phyloP scores from a whole-genome alignment of 2,113 vertebrate genomes.

The Columbina picui region DNA sequence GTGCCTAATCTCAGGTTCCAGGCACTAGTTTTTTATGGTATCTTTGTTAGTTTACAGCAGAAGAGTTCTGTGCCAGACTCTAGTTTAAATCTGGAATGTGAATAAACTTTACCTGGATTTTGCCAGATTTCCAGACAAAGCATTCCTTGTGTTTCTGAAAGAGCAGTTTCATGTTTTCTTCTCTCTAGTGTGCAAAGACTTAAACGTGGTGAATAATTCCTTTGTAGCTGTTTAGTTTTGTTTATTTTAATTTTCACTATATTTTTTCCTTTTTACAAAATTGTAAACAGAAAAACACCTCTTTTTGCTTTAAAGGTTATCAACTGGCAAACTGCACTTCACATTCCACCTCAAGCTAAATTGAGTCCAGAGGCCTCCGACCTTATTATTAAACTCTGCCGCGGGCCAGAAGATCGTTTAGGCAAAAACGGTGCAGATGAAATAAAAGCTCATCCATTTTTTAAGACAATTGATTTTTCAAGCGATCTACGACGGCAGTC shows the following conservation, averaged over 20 bases:
- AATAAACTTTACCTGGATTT: neutral
- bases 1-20: neutral
- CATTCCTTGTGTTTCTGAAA: neutral
- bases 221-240: neutral
- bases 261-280: neutral
- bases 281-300: neutral
- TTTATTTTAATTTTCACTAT: neutral
- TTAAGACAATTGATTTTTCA: constrained; percentile 92
- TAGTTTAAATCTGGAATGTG: neutral
- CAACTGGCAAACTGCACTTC: constrained; percentile 94
- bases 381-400: constrained; percentile 93
- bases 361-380: constrained; percentile 93
- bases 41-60: neutral
- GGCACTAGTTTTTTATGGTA: neutral
- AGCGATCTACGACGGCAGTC: constrained; percentile 90
- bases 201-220: fast-evolving
- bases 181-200: neutral
- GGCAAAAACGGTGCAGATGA: constrained; percentile 94
- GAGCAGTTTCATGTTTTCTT: neutral
- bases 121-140: neutral
- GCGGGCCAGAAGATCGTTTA: constrained; percentile 92
- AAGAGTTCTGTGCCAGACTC: neutral
- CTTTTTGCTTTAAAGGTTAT: constrained; percentile 86
- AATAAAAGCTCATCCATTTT: constrained; percentile 96
- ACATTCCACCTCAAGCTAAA: constrained; percentile 91